Conservation (phyloP, 64 coral and sea anemone species). For the Trachythela sp. region DNA sequence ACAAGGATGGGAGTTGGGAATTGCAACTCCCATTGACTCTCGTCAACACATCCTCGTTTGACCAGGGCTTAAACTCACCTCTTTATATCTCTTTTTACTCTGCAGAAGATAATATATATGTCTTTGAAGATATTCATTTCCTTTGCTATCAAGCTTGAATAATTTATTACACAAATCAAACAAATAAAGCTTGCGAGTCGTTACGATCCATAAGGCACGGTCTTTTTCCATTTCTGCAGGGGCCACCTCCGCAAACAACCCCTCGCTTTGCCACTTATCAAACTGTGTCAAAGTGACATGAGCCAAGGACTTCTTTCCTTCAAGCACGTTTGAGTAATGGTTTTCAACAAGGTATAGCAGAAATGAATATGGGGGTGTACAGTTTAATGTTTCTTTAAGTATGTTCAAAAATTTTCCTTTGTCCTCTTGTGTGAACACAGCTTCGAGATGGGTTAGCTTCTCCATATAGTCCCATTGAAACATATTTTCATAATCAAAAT, state of each 20-base stretch:
- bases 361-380: background rate
- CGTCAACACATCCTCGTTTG: too few species aligned
- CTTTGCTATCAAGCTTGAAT: conserved; percentile 2
- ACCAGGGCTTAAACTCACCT: background rate
- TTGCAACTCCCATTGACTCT: too few species aligned
- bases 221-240: conserved; percentile 11
- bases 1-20: too few species aligned
- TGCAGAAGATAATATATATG: conserved; percentile 2
- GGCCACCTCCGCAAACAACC: background rate
- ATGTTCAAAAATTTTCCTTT: background rate
- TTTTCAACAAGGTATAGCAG: conserved; percentile 6
- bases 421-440: background rate
- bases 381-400: background rate
- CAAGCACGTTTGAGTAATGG: background rate
- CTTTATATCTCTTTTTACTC: conserved; percentile 3
- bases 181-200: background rate
- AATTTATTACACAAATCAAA: conserved; percentile 22
- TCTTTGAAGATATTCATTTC: conserved; percentile 27
- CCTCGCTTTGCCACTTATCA: background rate
- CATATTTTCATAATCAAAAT: background rate
- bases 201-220: background rate
- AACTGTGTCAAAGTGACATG: background rate
- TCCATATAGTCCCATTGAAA: conserved; percentile 19
- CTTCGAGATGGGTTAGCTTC: background rate
- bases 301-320: conserved; percentile 10